Evolutionary conservation across 1,140 invertebrate genomes (phyloP), one percentile per base, ranked within the genome.

Genomic region (Drosophila quadrilineata): DNA sequence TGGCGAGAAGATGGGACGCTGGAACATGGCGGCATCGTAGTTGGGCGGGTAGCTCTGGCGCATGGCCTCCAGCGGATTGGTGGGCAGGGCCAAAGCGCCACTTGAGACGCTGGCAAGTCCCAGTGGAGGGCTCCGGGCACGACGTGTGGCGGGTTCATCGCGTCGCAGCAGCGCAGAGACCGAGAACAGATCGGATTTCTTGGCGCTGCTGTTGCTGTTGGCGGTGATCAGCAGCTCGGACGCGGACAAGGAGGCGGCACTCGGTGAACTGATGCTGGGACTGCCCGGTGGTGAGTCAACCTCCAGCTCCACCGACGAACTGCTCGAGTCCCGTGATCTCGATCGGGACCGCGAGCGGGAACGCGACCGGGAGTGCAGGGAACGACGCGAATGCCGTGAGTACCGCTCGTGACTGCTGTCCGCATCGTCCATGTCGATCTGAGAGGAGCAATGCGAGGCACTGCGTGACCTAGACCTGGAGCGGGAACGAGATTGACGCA

Each of bases 141-240:
- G 88, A 95, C 95, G 43, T 94, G 94, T 89, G 93, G 92, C 3
- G 0, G 64, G 94, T 14, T 94, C 92, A 88, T 96, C 95, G 43
- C 95, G 94, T 89, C 94, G 92, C 8, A 96, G 88, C 3, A 96
- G 89, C 0, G 94, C 95, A 38, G 93, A 95, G 3, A 96, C 95
- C 53, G 94, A 95, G 85, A 96, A 96, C 3, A 93, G 92, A 88
- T 95, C 94, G 3, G 94, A 95, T 90, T 94, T 93, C 89, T 94
- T 87, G 90, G 70, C 58, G 35, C 70, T 79, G 36, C 56, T 45
- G 69, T 90, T 73, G 45, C 87, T 62, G 45, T 70, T 79, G 28
- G 63, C 64, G 4, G 68, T 66, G 58, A 75, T 76, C 8, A 88
- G 56, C 8, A 88, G 71, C 45, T 88, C 74, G 10, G 72, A 75